These are phyloP conservation scores for Diadophis punctatus DNA, from an alignment of 2,113 vertebrate species.

Conservation along the genomic window DNA sequence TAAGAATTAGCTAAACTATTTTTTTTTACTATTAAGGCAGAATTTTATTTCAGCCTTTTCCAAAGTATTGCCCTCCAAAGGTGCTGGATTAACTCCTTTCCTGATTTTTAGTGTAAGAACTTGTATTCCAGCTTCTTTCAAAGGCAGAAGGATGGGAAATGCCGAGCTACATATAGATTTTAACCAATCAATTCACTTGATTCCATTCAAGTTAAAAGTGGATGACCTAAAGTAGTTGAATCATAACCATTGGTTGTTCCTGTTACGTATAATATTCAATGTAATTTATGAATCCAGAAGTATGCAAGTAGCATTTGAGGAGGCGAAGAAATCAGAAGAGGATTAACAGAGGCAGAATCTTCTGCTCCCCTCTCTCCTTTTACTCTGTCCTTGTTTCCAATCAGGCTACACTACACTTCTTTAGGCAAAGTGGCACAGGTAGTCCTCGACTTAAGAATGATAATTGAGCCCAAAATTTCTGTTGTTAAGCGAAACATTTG, in stretches of 20 bases:
- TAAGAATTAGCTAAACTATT: not conserved
- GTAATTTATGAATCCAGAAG: not conserved
- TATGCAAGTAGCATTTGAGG: not conserved
- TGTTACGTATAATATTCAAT: not conserved
- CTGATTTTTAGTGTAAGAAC: not conserved
- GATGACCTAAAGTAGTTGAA: not conserved
- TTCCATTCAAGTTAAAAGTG: not conserved
- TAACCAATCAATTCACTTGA: not conserved
- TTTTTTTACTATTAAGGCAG: not conserved
- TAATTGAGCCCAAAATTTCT: too few relatives aligned
- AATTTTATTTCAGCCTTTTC: not conserved
- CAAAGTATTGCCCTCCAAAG: not conserved
- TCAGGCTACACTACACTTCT: not conserved
- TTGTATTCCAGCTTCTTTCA: not conserved
- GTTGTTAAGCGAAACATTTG: too few relatives aligned
- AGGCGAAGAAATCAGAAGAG: not conserved
- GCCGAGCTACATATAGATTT: not conserved
- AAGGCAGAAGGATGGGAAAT: not conserved
- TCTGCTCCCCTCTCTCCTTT: not conserved
- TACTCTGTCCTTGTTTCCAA: not conserved
- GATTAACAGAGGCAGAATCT: not conserved
- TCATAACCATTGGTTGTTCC: not conserved
- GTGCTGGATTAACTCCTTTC: not conserved
- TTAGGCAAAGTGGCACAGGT: not conserved
- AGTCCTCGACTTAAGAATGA: too few relatives aligned